These are phyloP conservation scores for Delphinus delphis DNA, from an alignment of 2,113 vertebrate genomes.

Conservation along the genomic window DNA sequence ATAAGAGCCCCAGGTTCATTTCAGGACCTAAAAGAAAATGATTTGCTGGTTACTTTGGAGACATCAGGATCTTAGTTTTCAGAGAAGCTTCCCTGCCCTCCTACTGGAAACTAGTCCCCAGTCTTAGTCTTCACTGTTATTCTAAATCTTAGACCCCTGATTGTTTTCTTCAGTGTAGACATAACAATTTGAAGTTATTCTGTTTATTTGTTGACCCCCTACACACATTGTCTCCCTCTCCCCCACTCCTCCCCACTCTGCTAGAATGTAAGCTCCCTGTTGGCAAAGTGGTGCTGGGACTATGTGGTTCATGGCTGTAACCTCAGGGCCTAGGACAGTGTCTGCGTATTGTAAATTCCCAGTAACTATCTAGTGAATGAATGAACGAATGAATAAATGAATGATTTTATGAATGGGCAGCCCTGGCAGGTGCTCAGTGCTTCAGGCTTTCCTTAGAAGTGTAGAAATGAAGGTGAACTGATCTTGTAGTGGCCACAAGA, in stretches of 20 bases:
- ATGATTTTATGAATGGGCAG: not conserved
- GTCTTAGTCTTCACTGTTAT: not conserved
- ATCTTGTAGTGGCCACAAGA: not conserved
- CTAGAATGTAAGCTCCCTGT: not conserved
- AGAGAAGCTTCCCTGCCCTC: not conserved
- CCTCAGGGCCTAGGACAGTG: not conserved
- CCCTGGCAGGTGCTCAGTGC: not conserved
- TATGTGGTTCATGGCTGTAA: not conserved
- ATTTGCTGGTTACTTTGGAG: not conserved
- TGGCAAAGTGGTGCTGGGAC: not conserved
- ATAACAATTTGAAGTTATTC: not conserved
- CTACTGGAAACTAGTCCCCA: not conserved
- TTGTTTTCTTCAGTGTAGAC: not conserved
- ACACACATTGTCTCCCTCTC: not conserved
- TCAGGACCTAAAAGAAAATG: constrained; percentile 4
- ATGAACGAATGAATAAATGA: not conserved
- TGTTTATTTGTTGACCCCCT: not conserved
- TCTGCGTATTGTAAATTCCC: not conserved
- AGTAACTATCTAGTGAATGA: not conserved
- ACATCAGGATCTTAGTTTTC: not conserved
- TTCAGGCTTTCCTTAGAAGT: constrained; percentile 8
- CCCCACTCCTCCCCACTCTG: not conserved
- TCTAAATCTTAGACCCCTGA: not conserved
- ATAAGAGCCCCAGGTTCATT: not conserved
- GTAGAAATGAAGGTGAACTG: not conserved